Evolutionary conservation across 2,888 invertebrate genomes (phyloP).

Genomic region (Saturnia japonica): DNA sequence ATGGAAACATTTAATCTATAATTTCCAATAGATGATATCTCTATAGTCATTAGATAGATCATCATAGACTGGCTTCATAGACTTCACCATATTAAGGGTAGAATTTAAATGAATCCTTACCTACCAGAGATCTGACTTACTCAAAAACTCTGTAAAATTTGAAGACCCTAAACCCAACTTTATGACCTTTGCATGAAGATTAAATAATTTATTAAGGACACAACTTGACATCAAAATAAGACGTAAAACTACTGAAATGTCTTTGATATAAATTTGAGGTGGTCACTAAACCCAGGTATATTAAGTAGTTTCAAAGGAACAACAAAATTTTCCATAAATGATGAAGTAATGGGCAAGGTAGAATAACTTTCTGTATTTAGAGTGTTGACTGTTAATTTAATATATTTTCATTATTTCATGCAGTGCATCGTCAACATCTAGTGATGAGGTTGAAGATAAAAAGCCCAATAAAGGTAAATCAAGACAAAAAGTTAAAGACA

Average conservation of each 20-base stretch:
- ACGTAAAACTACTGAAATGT: too few species aligned
- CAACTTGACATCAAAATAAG: too few species aligned
- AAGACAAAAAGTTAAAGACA: constrained; percentile 81
- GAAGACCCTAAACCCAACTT: not conserved
- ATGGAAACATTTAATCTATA: too few species aligned
- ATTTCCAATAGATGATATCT: too few species aligned
- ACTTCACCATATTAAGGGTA: too few species aligned
- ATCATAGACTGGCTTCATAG: too few species aligned
- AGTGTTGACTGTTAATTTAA: not conserved
- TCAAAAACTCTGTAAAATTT: not conserved
- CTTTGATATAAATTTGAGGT: not conserved
- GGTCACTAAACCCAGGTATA: not conserved
- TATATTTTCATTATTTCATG: constrained; percentile 38
- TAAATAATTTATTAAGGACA: not conserved
- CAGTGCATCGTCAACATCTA: constrained; percentile 79
- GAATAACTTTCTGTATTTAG: too few species aligned
- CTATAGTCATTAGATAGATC: too few species aligned
- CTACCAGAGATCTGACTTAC: not conserved
- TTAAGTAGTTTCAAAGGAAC: too few species aligned
- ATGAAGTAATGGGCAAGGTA: too few species aligned
- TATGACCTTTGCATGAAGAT: not conserved
- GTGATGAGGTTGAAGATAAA: constrained; percentile 80
- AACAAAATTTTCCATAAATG: too few species aligned
- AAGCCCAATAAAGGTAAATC: constrained; percentile 64
- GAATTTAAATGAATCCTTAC: too few species aligned